Evolutionary conservation across 1,140 invertebrate species (phyloP).

Genomic region (Heliconius melpomene): DNA sequence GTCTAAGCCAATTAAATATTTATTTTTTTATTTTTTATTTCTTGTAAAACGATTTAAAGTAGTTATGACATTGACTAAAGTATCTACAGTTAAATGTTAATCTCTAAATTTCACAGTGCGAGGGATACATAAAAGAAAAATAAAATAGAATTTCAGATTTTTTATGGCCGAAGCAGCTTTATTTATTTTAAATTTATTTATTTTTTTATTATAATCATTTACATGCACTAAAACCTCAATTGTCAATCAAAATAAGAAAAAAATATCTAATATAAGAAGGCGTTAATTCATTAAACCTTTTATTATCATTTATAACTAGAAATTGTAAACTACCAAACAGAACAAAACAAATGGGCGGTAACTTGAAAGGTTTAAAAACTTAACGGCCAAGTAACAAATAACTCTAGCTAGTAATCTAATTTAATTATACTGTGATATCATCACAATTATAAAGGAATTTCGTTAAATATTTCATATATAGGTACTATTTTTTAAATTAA

Average conservation of each 20-base stretch:
- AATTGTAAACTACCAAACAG: constrained; percentile 6
- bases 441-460: background rate
- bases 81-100: no score
- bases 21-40: background rate
- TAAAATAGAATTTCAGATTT: no score
- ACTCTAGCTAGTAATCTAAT: constrained; percentile 63
- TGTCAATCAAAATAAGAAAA: background rate
- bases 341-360: constrained; percentile 49
- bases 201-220: no score
- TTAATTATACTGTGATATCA: constrained; percentile 45
- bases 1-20: background rate
- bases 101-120: no score
- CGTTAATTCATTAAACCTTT: background rate
- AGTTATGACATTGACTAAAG: no score
- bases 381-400: constrained; percentile 57
- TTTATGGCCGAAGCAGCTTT: no score
- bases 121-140: no score
- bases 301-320: background rate
- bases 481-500: background rate
- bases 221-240: background rate
- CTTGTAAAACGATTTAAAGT: no score
- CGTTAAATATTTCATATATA: background rate
- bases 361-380: constrained; percentile 61
- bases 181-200: no score
- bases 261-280: background rate